Evolutionary conservation across 1,140 invertebrate species (phyloP), one percentile per base, ranked within the genome.

Genomic region (Conus ventricosus): DNA sequence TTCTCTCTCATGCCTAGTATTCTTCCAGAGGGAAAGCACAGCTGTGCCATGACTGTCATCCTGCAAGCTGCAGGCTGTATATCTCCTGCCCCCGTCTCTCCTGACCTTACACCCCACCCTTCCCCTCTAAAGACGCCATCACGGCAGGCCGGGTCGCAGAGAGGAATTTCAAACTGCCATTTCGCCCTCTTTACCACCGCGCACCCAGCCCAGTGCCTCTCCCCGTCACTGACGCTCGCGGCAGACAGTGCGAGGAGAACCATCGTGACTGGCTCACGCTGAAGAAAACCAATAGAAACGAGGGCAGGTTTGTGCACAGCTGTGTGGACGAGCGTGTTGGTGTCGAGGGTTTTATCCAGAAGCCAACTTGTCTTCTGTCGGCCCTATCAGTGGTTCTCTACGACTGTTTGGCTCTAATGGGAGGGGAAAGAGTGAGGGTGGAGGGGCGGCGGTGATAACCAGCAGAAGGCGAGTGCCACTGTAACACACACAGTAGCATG

Each of bases 1-100:
- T 55, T 27, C 39, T 27, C 51, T 39, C 54, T 82, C 39, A 2
- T 5, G 25, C 11, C 51, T 27, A 7, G 8, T 82, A 8, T 51
- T 51, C 25, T 51, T 82, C 80, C 51, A 10, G 8, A 60, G 57
- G 20, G 23, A 71, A 23, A 71, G 67, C 67, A 71, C 67, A 71
- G 67, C 67, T 71, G 67, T 71, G 67, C 67, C 67, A 71, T n/a
- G 67, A 71, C 23, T 71, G 67, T 71, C 67, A 71, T 71, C 67
- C 67, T 71, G 67, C 6, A 71, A 23, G 67, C 67, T 71, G 67
- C 67, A 71, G 17, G 23, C 67, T 71, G 67, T 71, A 71, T 71
- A 71, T 71, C 67, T 71, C 13, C 17, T n/a, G 6, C 23, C 11
- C 67, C 15, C 67, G 11, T 71, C 67, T 20, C 67, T 71, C 67